Evolutionary conservation across 2,113 vertebrate species (phyloP), one percentile per base, ranked within the genome.

Genomic region (Uropsilus gracilis): DNA sequence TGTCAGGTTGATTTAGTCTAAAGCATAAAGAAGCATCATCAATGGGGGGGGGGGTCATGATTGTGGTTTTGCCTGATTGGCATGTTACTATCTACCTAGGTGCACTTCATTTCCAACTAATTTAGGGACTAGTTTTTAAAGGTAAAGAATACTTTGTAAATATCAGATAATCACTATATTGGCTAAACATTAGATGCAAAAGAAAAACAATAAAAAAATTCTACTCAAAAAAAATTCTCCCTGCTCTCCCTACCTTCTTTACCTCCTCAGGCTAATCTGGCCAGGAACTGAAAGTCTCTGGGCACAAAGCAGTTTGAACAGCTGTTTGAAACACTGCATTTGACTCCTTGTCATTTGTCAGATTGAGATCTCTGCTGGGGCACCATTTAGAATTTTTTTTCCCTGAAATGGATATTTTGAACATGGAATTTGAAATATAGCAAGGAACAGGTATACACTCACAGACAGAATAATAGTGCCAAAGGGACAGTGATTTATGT

Each of bases 271-370:
- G 77, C 42, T 61, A 72, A 17, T 53, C 24, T 89, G 86, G 48
- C 57, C 44, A 66, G 42, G 77, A 82, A 44, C 18, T 44, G 57
- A 63, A 80, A 11, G 55, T 9, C 28, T 66, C 26, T 92, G 73
- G 68, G 69, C 78, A 89, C 26, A 46, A 48, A 66, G 73, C 50
- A 69, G n/a, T 66, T 16, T 59, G 89, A 92, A 75, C 55, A 92
- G 68, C 86, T 92, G 55, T 86, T 64, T 90, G 75, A 72, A 32
- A 66, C 44, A 57, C 63, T 84, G 34, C 28, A 37, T 80, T 64
- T 95, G 81, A 95, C 44, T 96, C 55, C 24, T 37, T 78, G 69
- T 94, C 63, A 64, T 88, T 86, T 86, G 57, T 83, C 78, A 89
- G 73, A 89, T 39, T 71, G 93, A 94, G 64, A 93, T 76, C 28